A percentile compares a stretch with the other conserved stretches of the same genome.
Evolutionary conservation across 2,797 vertebrate species (phyloP).

Genomic region (Tiaroga cobitis): DNA sequence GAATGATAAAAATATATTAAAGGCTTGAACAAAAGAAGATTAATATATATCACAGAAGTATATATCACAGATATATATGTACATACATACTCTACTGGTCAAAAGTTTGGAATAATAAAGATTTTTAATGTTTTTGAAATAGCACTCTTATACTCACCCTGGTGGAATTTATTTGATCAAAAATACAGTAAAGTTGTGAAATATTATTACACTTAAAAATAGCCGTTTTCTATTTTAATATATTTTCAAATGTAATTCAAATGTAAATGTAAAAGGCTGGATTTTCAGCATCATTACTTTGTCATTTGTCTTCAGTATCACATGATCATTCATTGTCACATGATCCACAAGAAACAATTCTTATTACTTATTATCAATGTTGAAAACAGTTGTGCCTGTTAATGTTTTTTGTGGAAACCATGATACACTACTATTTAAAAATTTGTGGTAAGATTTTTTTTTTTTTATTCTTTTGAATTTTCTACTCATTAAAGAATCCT

Average conservation of each 20-base stretch:
- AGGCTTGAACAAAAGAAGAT: conserved; percentile 52
- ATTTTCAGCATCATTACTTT: background rate
- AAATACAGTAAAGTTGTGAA: background rate
- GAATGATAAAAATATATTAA: conserved; percentile 55
- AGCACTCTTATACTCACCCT: background rate
- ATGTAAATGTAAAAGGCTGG: background rate
- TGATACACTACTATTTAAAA: background rate
- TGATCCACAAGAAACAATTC: background rate
- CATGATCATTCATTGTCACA: too few relatives aligned
- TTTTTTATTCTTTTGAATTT: too few relatives aligned
- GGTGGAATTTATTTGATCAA: background rate
- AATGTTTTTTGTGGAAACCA: background rate
- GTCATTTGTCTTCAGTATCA: too few relatives aligned
- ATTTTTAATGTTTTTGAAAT: background rate
- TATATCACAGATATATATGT: background rate
- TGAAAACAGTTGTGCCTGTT: background rate
- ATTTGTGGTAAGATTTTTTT: too few relatives aligned
- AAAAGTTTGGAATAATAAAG: background rate
- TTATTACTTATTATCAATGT: background rate
- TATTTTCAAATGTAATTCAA: background rate
- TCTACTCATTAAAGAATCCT: too few relatives aligned
- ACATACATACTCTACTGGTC: background rate
- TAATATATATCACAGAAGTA: background rate
- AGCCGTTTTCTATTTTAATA: background rate
- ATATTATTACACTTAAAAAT: background rate